Evolutionary conservation across 64 coral and sea anemone genomes (phyloP).

Genomic region (Dendrophyllia cribrosa): DNA sequence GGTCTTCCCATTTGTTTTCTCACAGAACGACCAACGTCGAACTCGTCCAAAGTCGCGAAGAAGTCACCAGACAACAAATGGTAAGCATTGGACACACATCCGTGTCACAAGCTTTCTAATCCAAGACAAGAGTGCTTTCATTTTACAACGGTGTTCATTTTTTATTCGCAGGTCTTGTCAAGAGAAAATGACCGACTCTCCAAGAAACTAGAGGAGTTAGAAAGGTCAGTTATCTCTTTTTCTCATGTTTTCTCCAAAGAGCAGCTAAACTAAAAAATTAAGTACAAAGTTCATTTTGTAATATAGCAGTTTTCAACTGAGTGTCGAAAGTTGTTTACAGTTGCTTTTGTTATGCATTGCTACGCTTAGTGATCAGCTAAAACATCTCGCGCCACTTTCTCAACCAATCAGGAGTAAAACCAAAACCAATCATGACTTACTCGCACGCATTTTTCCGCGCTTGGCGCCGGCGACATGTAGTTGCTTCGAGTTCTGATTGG

Average conservation of each 20-base stretch:
- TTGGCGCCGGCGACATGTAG: no score
- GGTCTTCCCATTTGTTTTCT: neutral
- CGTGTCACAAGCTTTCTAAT: neutral
- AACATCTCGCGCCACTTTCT: no score
- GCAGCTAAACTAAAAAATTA: neutral
- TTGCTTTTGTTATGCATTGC: no score
- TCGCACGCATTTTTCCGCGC: no score
- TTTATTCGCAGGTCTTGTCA: slow-evolving; percentile 51
- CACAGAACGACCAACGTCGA: slow-evolving; percentile 59
- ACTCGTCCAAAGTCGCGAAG: slow-evolving; percentile 65
- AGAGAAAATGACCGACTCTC: slow-evolving; percentile 68
- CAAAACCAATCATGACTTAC: no score
- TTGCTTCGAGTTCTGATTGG: no score
- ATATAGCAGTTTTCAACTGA: no score
- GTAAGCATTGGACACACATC: neutral
- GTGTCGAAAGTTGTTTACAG: no score
- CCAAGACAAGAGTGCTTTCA: neutral
- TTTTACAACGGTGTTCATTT: neutral
- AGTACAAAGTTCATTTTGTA: no score
- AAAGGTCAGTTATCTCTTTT: slow-evolving; percentile 9
- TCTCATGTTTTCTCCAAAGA: no score
- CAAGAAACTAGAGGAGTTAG: slow-evolving; percentile 78
- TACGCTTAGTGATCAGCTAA: no score
- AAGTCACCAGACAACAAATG: slow-evolving; percentile 68
- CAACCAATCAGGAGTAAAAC: no score